Base-by-base conservation (phyloP, 1,140 invertebrate species). In the Drosophila watanabei region DNA sequence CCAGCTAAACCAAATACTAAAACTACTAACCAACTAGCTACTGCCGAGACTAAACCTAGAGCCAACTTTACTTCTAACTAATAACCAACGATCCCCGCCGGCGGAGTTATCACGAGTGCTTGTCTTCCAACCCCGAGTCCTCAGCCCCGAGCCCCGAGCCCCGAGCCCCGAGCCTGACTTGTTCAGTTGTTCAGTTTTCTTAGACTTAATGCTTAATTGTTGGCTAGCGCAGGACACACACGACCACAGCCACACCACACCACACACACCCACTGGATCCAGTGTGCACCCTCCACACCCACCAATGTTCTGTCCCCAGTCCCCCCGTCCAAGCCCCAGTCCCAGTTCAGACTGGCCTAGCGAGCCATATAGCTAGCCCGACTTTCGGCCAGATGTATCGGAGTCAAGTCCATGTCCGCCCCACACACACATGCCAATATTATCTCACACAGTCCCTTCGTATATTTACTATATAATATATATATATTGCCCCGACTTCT, bases 401-500 rank as follows among this genome's bases (percentile, higher is more conserved):
- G 28, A 51, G 48, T 51, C 30, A 11, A 7, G 30, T 14, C 48
- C 3, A 49, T 16, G 46, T 49, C 45, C 45, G 20, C 20, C 45
- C 45, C 14, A 32, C 51, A 52, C 51, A 54, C 49, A 73, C 18
- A 54, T 24, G 68, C 20, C 8, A 24, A 14, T 69, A 68, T 56
- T 54, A 64, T 63, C 30, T 39, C 14, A 58, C 51, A 71, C 35
- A 75, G 33, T 45, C 43, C 56, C 33, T 52, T 62, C 41, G 16
- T 32, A 61, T 39, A 16, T 39, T 24, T 28, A 52, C 51, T 57
- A 57, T 57, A 57, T 52, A 52, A 39, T 13, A 73, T 32, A 43
- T 62, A 65, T 76, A 58, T 58, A 30, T 71, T 71, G 45, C 45
- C 45, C 48, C 18, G 68, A 73, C 70, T 71, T 59, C 45, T 62